Evolutionary conservation across 2,113 vertebrate genomes (phyloP).

Genomic region (Gorsachius goisagi): DNA sequence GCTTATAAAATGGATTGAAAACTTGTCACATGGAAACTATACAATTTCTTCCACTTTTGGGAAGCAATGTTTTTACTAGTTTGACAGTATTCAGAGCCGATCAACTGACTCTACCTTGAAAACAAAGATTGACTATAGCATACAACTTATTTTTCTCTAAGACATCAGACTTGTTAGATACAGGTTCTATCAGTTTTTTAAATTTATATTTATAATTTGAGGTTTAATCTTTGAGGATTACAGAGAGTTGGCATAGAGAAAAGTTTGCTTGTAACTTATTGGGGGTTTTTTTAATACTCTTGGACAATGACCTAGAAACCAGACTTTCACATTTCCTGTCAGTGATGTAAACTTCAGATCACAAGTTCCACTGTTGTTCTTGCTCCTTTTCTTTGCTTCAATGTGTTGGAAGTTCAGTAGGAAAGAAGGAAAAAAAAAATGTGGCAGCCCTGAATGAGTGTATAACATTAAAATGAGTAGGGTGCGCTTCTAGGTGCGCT

Average conservation of each 20-base stretch:
- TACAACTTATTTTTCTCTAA: background rate
- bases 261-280: background rate
- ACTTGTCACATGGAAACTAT: background rate
- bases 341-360: accelerated
- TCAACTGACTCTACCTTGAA: background rate
- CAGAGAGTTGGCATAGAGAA: background rate
- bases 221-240: background rate
- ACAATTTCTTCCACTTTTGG: background rate
- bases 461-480: background rate
- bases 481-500: background rate
- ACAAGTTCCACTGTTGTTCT: background rate
- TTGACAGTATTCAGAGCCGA: background rate
- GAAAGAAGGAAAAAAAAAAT: background rate
- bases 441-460: background rate
- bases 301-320: background rate
- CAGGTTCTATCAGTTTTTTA: background rate
- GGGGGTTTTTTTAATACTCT: background rate
- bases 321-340: background rate
- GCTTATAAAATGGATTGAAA: background rate
- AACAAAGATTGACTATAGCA: background rate
- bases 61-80: background rate
- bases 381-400: background rate
- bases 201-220: background rate
- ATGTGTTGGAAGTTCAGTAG: background rate
- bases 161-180: background rate